Base-by-base conservation (phyloP, 2,888 invertebrate genomes). In the Elgonia sp. region DNA sequence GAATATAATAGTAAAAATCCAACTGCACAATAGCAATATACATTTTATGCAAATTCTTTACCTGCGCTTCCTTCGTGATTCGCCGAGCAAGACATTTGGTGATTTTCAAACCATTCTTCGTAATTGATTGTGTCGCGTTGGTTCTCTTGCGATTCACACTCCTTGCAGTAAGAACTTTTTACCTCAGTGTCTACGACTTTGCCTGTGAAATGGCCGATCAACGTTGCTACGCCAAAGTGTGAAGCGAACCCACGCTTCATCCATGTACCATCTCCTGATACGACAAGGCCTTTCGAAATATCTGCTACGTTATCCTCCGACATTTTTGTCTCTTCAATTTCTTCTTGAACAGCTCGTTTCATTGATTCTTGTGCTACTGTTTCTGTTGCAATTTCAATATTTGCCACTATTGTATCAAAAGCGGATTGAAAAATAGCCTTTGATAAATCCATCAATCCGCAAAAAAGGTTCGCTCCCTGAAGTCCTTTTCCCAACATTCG, bases 141-240 rank as follows among this genome's bases (percentile, higher is more conserved):
- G 42, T 60, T 75, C 8, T 69, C 37, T 40, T 69, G 60, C 50
- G 53, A 65, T 72, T 84, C 75, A 57, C 80, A 81, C 50, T 63
- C 29, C 18, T 84, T 73, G 46, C 89, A 90, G 57, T 86, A 84
- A 69, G 72, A 80, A 67, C 89, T 83, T 80, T 86, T 86, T n/a
- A 89, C 86, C 40, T 63, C 73, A 60, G 75, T 50, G 50, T 87
- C 83, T 76, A 73, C 39, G 79, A 86, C 76, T 29, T 88, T 89
- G 65, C 84, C 86, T 4, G 88, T 86, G 18, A 50, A 84, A 14
- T 88, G n/a, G 12, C 85, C 88, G 70, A 88, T 87, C 39, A 88
- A 67, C 12, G 88, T 84, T 57, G 86, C 10, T n/a, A 89, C 87
- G 46, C 89, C 89, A 55, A 70, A 85, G 46, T 79, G 39, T 39